Evolutionary conservation across 2,113 vertebrate species (phyloP).

Genomic region (Tylochromis polylepis): DNA sequence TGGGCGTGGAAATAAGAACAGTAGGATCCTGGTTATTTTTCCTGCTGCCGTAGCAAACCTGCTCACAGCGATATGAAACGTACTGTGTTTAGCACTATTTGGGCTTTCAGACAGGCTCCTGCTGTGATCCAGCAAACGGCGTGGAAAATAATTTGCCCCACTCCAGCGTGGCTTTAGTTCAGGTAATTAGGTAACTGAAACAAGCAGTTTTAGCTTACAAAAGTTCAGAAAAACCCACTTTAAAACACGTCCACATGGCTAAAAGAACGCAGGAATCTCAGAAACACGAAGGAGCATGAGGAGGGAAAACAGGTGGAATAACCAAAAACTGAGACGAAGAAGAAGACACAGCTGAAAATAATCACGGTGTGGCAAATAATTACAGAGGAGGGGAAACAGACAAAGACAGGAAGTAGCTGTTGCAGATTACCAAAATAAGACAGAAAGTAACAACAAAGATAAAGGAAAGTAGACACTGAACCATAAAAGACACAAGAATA

Average conservation of each 20-base stretch:
- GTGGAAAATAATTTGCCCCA: neutral
- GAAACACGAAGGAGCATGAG: neutral
- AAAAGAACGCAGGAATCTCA: accelerated
- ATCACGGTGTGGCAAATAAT: neutral
- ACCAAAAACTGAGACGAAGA: neutral
- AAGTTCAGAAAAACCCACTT: neutral
- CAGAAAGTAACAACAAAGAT: neutral
- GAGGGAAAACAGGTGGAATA: neutral
- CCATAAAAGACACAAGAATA: neutral
- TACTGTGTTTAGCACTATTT: accelerated
- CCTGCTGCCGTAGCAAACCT: neutral
- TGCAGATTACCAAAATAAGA: neutral
- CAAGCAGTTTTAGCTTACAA: neutral
- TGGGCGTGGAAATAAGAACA: neutral
- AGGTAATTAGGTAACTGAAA: neutral
- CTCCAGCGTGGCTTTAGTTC: neutral
- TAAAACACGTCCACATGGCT: accelerated
- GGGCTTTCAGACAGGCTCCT: neutral
- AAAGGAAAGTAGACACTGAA: neutral
- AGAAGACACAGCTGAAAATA: neutral
- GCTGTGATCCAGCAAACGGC: neutral
- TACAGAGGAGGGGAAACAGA: neutral
- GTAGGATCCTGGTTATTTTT: neutral
- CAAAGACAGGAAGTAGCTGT: neutral
- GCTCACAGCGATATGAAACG: neutral